These are phyloP conservation scores for Dynastes hyllus DNA, from an alignment of 2,888 invertebrate species.

Conservation along the genomic window DNA sequence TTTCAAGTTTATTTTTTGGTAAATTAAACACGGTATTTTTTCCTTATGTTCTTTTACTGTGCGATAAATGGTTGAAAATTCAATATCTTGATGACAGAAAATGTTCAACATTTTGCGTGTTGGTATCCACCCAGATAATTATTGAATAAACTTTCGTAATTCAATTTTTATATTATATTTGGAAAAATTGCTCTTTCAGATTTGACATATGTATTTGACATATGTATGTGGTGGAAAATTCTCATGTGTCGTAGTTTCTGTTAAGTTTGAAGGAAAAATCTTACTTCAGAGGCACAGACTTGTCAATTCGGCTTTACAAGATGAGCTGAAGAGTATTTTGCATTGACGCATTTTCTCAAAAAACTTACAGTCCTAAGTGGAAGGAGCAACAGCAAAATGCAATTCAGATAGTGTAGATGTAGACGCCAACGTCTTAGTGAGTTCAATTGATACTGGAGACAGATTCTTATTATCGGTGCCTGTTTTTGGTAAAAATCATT, in stretches of 20 bases:
- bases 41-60: too few relatives aligned
- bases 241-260: constrained; percentile 87
- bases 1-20: too few relatives aligned
- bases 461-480: constrained; percentile 75
- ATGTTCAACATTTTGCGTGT: too few relatives aligned
- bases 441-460: neutral
- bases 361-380: constrained; percentile 93
- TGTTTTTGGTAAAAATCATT: constrained; percentile 96
- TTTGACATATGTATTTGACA: too few relatives aligned
- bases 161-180: too few relatives aligned
- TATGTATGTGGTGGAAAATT: constrained; percentile 96
- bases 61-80: too few relatives aligned
- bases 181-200: too few relatives aligned
- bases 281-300: constrained; percentile 89
- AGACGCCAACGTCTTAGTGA: neutral
- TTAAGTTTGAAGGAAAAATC: constrained; percentile 88
- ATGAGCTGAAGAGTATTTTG: constrained; percentile 82
- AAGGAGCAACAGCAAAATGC: constrained; percentile 68
- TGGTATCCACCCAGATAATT: too few relatives aligned
- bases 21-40: too few relatives aligned
- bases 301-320: constrained; percentile 86
- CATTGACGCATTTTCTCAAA: constrained; percentile 89
- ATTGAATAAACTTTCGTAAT: too few relatives aligned
- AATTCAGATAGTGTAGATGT: constrained; percentile 36
- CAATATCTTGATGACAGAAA: too few relatives aligned